Evolutionary conservation across 2,797 vertebrate species (phyloP).

Genomic region (Poeciliopsis turneri): DNA sequence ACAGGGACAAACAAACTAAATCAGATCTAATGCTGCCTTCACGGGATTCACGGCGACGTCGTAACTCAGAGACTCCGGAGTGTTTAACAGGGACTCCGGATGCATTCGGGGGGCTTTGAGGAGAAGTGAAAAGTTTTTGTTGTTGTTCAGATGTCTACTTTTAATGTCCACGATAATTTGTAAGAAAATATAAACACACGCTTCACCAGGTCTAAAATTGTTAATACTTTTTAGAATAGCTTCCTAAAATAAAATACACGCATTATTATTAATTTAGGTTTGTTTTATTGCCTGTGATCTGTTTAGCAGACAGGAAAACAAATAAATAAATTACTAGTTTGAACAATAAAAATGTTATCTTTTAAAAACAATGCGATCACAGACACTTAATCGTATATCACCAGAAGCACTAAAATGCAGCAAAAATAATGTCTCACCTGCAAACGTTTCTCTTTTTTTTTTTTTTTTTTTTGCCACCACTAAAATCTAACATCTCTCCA

Average conservation of each 20-base stretch:
- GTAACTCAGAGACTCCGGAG: neutral
- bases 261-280: neutral
- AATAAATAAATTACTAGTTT: neutral
- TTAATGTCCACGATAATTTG: neutral
- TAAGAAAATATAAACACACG: neutral
- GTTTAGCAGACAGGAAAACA: too few species aligned
- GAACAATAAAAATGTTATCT: neutral
- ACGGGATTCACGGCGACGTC: conserved; percentile 30
- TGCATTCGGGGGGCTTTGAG: conserved; percentile 20
- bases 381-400: neutral
- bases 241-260: neutral
- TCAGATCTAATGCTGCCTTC: conserved; percentile 67
- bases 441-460: neutral
- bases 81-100: neutral
- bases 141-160: neutral
- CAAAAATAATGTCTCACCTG: conserved; percentile 40
- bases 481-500: neutral
- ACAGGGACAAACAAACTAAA: conserved; percentile 59
- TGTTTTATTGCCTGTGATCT: neutral
- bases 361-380: neutral
- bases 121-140: neutral
- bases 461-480: neutral
- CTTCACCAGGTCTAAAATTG: neutral
- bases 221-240: neutral
- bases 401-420: conserved; percentile 42